These are phyloP conservation scores for Homarus gammarus DNA, from an alignment of 2,888 invertebrate species.

Conservation along the genomic window DNA sequence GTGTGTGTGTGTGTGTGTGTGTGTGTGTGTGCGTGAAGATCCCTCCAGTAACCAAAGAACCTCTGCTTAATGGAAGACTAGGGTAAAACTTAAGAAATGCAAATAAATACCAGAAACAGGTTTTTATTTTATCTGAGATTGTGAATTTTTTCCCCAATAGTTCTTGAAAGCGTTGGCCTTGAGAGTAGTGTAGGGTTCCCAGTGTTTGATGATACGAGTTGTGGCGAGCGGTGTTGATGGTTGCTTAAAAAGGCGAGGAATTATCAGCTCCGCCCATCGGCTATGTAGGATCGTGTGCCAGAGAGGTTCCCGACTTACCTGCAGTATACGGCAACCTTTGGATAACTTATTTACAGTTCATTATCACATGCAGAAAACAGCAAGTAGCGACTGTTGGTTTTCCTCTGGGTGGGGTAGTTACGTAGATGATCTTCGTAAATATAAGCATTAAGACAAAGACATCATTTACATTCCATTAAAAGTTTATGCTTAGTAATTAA, in stretches of 20 bases:
- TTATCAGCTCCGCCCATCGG: neutral
- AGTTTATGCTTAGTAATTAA: neutral
- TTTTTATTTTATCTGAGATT: no score
- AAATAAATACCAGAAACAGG: no score
- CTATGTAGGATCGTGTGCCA: no score
- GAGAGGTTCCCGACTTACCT: no score
- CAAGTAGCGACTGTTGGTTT: neutral
- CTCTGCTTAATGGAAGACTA: no score
- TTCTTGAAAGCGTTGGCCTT: no score
- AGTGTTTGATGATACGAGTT: neutral
- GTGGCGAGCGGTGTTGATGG: neutral
- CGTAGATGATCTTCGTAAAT: neutral
- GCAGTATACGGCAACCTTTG: no score
- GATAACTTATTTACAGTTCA: neutral
- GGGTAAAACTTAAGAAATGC: no score
- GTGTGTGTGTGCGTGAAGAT: no score
- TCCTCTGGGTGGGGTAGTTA: neutral
- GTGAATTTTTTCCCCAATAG: no score
- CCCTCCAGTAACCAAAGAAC: no score
- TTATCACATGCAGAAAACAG: neutral
- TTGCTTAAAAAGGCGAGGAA: neutral
- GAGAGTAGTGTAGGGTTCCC: neutral
- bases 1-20: no score
- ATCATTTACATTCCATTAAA: neutral
- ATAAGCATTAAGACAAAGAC: neutral